Percentiles rank a stretch among this genome's conserved stretches.
These are phyloP conservation scores for Lymantria monacha DNA, from an alignment of 2,888 invertebrate species.

Conservation along the genomic window DNA sequence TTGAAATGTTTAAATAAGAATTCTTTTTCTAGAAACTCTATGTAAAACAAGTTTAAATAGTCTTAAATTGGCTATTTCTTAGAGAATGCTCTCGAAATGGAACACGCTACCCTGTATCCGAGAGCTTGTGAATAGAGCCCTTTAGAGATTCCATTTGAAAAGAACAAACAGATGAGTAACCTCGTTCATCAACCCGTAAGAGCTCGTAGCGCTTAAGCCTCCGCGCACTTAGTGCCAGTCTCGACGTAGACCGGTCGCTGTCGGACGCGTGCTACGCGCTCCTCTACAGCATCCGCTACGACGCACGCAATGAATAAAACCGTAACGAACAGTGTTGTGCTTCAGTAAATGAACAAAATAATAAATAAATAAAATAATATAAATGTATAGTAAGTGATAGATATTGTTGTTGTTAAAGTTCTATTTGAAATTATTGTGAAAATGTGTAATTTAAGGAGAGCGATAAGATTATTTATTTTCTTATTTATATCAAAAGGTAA, in stretches of 20 bases:
- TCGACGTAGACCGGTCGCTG: constrained; percentile 35
- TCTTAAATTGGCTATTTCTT: constrained; percentile 19
- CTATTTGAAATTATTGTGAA: constrained; percentile 29
- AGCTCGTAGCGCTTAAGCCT: constrained; percentile 31
- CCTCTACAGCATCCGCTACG: constrained; percentile 31
- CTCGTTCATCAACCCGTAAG: constrained; percentile 43
- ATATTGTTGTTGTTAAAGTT: constrained; percentile 20
- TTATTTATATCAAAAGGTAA: constrained; percentile 47
- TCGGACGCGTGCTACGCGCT: constrained; percentile 43
- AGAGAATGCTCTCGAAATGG: constrained; percentile 27
- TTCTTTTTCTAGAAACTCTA: neutral
- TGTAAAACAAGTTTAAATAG: constrained; percentile 9
- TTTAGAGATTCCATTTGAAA: constrained; percentile 47
- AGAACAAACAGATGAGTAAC: constrained; percentile 54
- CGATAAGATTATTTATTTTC: constrained; percentile 39
- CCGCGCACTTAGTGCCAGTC: constrained; percentile 39
- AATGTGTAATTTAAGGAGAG: constrained; percentile 39
- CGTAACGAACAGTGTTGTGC: constrained; percentile 31
- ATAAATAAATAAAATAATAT: constrained; percentile 12
- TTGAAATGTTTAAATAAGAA: neutral
- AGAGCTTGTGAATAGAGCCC: constrained; percentile 43
- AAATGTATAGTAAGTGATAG: constrained; percentile 8
- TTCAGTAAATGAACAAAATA: constrained; percentile 14
- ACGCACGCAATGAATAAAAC: constrained; percentile 29
- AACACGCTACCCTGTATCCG: constrained; percentile 34